phyloP scores from a whole-genome alignment of 1,140 invertebrate genomes.

The honey bee (Apis mellifera) region DNA sequence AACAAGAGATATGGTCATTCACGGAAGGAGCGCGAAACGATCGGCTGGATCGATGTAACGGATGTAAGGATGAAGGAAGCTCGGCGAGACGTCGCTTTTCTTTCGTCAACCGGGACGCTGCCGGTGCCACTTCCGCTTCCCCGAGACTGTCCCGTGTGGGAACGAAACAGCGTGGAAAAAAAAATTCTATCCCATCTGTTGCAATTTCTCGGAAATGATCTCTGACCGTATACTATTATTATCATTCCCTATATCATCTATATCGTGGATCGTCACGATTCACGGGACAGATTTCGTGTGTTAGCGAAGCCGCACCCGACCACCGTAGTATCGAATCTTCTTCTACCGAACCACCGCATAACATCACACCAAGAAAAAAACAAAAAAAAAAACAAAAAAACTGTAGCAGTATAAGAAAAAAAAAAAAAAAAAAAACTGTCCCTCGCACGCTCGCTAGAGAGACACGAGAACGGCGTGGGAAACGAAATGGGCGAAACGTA shows the following conservation, averaged over 20 bases:
- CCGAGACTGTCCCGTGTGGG: slow-evolving; percentile 63
- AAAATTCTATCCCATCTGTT: neutral
- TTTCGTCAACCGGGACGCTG: slow-evolving; percentile 80
- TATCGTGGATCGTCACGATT: neutral
- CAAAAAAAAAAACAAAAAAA: slow-evolving; percentile 27
- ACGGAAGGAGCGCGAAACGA: slow-evolving; percentile 15
- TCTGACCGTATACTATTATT: too few relatives aligned
- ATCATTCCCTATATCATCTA: too few relatives aligned
- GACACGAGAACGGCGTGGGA: slow-evolving; percentile 47
- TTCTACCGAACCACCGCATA: slow-evolving; percentile 58
- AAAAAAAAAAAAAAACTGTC: slow-evolving; percentile 34
- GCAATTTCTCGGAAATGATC: neutral
- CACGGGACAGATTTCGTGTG: slow-evolving; percentile 53
- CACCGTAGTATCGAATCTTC: slow-evolving; percentile 50
- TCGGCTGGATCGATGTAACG: slow-evolving; percentile 29
- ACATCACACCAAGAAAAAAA: slow-evolving; percentile 50
- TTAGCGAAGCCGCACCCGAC: slow-evolving; percentile 54
- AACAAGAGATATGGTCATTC: slow-evolving; percentile 6
- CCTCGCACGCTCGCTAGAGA: slow-evolving; percentile 59
- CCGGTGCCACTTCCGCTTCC: slow-evolving; percentile 70
- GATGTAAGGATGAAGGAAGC: slow-evolving; percentile 66
- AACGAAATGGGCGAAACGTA: slow-evolving; percentile 51
- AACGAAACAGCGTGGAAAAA: neutral
- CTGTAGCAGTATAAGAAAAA: slow-evolving; percentile 19
- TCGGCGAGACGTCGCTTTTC: slow-evolving; percentile 79